Percentiles rank a stretch among this genome's conserved stretches.
Evolutionary conservation across 2,113 vertebrate species (phyloP).

Genomic region (Cnemophilus loriae): DNA sequence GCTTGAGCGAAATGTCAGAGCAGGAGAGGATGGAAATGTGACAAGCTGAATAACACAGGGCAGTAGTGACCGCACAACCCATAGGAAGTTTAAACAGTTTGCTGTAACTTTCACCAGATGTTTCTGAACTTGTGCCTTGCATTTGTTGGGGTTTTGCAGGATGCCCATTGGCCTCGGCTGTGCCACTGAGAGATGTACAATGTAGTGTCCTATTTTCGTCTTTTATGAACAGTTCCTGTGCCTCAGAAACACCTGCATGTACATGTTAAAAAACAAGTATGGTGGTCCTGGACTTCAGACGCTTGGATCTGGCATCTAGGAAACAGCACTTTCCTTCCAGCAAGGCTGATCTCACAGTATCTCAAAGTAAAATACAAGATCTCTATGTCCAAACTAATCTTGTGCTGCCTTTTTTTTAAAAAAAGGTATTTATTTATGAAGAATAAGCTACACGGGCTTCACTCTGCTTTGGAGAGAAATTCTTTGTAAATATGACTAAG

Average conservation of each 20-base stretch:
- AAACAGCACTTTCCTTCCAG: neutral
- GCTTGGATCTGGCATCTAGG: neutral
- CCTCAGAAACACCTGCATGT: neutral
- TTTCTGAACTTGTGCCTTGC: neutral
- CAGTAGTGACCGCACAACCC: neutral
- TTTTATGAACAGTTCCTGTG: neutral
- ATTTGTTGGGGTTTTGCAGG: neutral
- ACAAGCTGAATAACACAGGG: neutral
- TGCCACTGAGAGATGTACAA: neutral
- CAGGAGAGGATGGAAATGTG: neutral
- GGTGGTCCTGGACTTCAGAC: neutral
- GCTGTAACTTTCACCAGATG: neutral
- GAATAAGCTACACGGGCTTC: constrained; percentile 3
- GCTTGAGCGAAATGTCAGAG: neutral
- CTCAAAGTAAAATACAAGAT: neutral
- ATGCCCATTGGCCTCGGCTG: neutral
- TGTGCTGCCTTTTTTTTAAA: neutral
- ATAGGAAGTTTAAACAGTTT: neutral
- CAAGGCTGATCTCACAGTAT: neutral
- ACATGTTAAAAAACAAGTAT: neutral
- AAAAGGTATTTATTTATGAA: constrained; percentile 9
- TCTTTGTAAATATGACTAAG: constrained; percentile 58
- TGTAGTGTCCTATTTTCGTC: neutral
- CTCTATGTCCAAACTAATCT: neutral
- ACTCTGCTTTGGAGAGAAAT: constrained; percentile 41